phyloP scores from a whole-genome alignment of 2,797 vertebrate species.

The Pipistrellus pygmaeus region DNA sequence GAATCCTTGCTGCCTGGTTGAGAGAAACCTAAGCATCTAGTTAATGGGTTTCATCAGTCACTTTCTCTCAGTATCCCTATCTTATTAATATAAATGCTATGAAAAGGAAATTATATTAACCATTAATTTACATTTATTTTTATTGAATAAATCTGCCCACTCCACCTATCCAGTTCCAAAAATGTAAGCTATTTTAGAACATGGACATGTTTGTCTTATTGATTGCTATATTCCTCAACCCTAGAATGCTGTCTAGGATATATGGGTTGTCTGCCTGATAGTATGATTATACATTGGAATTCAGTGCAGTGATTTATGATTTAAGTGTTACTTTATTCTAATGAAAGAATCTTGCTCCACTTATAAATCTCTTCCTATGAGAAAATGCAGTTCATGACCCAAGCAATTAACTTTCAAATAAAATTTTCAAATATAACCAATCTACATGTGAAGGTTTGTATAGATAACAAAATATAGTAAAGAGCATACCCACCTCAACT shows the following conservation, averaged over 20 bases:
- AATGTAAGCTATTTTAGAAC: neutral
- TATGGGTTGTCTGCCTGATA: neutral
- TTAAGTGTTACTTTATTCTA: slow-evolving; percentile 22
- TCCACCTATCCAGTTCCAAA: neutral
- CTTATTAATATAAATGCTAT: neutral
- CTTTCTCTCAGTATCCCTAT: neutral
- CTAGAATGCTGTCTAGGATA: neutral
- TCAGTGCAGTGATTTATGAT: neutral
- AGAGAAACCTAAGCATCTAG: neutral
- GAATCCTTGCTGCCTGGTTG: neutral
- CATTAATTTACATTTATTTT: neutral
- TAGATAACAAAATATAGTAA: neutral
- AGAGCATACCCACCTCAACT: neutral
- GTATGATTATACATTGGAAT: neutral
- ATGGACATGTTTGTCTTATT: neutral
- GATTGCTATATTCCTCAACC: neutral
- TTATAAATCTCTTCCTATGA: neutral
- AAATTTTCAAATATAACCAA: neutral
- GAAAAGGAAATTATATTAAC: neutral
- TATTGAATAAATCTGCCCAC: neutral
- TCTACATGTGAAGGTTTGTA: neutral
- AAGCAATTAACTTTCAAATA: slow-evolving; percentile 2
- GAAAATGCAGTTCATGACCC: neutral
- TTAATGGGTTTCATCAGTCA: neutral
- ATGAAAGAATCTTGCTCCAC: neutral